A percentile compares a stretch with the other conserved stretches of the same genome.
These are phyloP conservation scores for Austrolebias charrua DNA, from an alignment of 2,797 vertebrate genomes.

Conservation along the genomic window DNA sequence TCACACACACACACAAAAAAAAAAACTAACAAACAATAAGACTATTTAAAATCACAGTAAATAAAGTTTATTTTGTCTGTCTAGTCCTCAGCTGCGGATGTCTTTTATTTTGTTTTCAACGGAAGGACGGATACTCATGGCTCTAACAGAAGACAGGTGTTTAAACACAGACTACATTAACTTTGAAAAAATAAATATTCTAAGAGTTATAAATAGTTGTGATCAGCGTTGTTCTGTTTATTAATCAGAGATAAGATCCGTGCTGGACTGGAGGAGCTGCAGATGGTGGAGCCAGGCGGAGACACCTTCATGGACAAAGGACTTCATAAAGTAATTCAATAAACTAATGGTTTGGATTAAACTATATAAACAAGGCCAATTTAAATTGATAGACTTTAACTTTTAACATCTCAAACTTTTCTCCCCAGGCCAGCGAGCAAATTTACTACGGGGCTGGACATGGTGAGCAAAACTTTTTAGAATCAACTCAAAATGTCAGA, in stretches of 20 bases:
- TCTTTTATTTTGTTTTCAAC: conserved; percentile 98
- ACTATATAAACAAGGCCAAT: conserved; percentile 14
- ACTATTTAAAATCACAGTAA: neutral
- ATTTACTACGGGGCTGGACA: conserved; percentile 95
- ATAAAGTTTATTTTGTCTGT: neutral
- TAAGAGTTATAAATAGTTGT: neutral
- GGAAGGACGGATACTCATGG: conserved; percentile 89
- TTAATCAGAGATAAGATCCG: conserved; percentile 88
- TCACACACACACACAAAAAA: conserved; percentile 4
- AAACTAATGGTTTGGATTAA: conserved; percentile 6
- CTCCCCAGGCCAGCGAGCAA: conserved; percentile 92
- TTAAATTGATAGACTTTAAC: conserved; percentile 42
- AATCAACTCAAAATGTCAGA: no score
- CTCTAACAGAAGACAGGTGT: conserved; percentile 94
- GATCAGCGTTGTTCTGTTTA: neutral
- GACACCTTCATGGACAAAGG: conserved; percentile 96
- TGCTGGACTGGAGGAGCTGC: conserved; percentile 90
- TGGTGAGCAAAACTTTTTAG: conserved; percentile 77
- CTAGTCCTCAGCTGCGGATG: conserved; percentile 95
- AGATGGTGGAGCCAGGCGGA: conserved; percentile 90
- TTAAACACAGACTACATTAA: neutral
- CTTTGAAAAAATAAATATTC: neutral
- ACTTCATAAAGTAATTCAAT: conserved; percentile 85
- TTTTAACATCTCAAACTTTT: conserved; percentile 45
- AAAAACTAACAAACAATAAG: neutral